Base-by-base conservation (phyloP, 30 jellyfish, hydroid and myxozoan genomes). In the Sanderia malayensis region DNA sequence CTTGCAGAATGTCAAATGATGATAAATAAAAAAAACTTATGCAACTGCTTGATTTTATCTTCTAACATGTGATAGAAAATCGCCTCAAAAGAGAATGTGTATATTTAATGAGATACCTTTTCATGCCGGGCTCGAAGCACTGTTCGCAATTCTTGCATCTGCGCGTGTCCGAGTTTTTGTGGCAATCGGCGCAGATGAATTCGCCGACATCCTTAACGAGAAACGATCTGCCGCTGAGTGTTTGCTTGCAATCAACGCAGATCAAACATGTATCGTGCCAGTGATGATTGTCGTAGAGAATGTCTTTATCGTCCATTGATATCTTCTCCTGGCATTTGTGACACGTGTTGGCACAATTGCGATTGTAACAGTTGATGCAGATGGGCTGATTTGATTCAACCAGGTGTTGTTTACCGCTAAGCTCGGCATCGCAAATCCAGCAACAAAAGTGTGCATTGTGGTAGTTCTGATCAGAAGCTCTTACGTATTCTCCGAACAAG, bases 81-180 rank as follows among this genome's bases (percentile, higher is more conserved):
- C n/a, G n/a, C n/a, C n/a, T n/a, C n/a, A n/a, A n/a, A n/a, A n/a
- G n/a, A n/a, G n/a, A n/a, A n/a, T n/a, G n/a, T n/a, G n/a, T n/a
- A n/a, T n/a, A n/a, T n/a, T n/a, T n/a, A n/a, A n/a, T n/a, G n/a
- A n/a, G n/a, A 31, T 62, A 92, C 98, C 98, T 84, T 92, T 92
- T 92, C 58, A 76, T 95, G 27, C 96, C 98, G 23, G 96, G 96
- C 26, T 92, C 98, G 62, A 92, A 92, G 33, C 98, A 96, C 60
- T 85, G 83, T 22, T 60, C 73, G 57, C 98, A 92, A 32, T 71
- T 79, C 30, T 68, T 67, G 85, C 98, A 92, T 67, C 94, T 70
- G 46, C 94, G 49, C 17, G 91, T 81, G 41, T 92, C 98, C 2
- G 96, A 71, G 25, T 71, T 47, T 73, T 89, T 88, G 61, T 92